Evolutionary conservation across 2,113 vertebrate species (phyloP).

Genomic region (Sclerurus mexicanus): DNA sequence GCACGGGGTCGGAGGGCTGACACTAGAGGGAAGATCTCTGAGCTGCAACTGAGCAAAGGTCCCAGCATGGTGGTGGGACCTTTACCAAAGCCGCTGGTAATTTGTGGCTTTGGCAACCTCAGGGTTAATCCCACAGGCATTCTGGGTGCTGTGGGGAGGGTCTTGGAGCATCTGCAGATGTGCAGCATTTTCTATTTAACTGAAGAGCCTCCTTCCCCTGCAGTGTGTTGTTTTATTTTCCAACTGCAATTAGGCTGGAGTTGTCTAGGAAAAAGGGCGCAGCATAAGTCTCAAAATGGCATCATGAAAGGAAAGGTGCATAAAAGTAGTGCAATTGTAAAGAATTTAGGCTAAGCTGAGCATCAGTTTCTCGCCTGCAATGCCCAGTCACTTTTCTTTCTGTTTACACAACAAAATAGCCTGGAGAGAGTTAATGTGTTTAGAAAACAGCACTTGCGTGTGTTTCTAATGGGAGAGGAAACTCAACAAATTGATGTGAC

Average conservation of each 20-base stretch:
- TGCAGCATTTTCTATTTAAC: not conserved
- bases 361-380: not conserved
- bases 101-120: not conserved
- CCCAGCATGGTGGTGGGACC: not conserved
- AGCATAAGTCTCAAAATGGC: not conserved
- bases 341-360: not conserved
- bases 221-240: not conserved
- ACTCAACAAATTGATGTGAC: slow-evolving; percentile 58
- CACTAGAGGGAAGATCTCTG: not conserved
- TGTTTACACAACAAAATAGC: slow-evolving; percentile 42
- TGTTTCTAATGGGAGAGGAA: slow-evolving; percentile 30
- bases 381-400: not conserved
- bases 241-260: not conserved
- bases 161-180: not conserved
- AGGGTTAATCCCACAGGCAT: not conserved
- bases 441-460: not conserved
- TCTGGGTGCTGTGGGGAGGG: not conserved
- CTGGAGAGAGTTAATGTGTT: slow-evolving; percentile 9
- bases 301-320: not conserved
- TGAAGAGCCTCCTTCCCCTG: accelerated
- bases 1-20: not conserved
- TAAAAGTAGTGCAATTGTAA: not conserved
- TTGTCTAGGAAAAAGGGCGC: not conserved
- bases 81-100: too few relatives aligned
- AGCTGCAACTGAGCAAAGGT: not conserved